A percentile compares a stretch with the other conserved stretches of the same genome.
phyloP scores from a whole-genome alignment of 2,113 vertebrate genomes.

The Cairina moschata region DNA sequence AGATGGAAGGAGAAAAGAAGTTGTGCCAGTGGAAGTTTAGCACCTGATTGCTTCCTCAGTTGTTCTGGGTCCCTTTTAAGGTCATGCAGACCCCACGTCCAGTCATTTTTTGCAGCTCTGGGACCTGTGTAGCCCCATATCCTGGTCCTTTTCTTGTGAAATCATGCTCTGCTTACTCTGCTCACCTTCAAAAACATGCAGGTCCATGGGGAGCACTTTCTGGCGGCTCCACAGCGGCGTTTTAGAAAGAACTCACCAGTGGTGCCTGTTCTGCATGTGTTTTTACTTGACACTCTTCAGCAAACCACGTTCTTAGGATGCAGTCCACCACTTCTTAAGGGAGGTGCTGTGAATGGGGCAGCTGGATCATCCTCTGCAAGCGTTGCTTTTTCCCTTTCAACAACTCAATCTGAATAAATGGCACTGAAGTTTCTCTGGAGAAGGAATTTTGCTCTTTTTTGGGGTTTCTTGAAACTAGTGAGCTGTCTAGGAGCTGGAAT shows the following conservation, averaged over 20 bases:
- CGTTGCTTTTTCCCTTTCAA: accelerated
- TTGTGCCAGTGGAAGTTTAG: accelerated
- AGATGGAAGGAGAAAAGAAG: background rate
- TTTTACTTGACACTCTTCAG: background rate
- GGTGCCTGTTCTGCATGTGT: accelerated
- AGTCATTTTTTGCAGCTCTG: too few species aligned
- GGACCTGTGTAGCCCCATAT: background rate
- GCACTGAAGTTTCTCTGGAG: accelerated
- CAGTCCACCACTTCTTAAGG: background rate
- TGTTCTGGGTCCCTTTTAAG: background rate
- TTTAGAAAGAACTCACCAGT: background rate
- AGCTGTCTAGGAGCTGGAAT: background rate
- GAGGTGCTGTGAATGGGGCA: background rate
- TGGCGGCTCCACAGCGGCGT: accelerated
- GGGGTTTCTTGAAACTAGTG: accelerated
- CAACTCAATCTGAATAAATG: accelerated
- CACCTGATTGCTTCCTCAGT: accelerated
- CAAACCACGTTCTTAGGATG: background rate
- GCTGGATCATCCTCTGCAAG: accelerated
- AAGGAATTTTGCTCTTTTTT: background rate
- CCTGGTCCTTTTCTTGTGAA: background rate
- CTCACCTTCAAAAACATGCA: accelerated
- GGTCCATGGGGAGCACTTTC: accelerated
- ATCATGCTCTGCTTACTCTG: accelerated
- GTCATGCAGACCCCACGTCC: accelerated